phyloP scores from a whole-genome alignment of 2,113 vertebrate genomes.

The Sebastes schlegelii region DNA sequence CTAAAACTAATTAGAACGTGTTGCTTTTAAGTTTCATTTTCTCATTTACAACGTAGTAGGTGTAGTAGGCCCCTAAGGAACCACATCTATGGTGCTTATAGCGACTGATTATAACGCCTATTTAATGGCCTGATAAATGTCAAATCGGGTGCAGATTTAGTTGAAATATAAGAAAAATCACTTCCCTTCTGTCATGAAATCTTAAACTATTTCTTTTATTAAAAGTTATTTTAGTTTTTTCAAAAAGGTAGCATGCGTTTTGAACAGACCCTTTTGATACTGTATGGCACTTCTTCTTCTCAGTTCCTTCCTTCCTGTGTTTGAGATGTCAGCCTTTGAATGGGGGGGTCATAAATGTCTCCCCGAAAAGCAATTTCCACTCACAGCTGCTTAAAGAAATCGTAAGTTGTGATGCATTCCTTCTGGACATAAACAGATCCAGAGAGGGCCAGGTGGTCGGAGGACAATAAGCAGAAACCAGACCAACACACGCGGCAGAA shows the following conservation, averaged over 20 bases:
- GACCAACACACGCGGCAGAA: slow-evolving; percentile 10
- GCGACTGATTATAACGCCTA: no score
- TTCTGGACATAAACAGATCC: slow-evolving; percentile 69
- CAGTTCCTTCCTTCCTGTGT: slow-evolving; percentile 87
- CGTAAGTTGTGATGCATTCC: slow-evolving; percentile 70
- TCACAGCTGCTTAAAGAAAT: slow-evolving; percentile 84
- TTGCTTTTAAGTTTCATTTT: no score
- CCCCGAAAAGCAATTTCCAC: slow-evolving; percentile 82
- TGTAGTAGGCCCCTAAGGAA: no score
- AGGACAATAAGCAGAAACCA: slow-evolving; percentile 39
- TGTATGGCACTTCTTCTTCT: slow-evolving; percentile 78
- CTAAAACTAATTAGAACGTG: no score
- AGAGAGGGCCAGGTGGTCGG: slow-evolving; percentile 54
- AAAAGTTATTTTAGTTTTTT: neutral
- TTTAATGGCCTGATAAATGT: no score
- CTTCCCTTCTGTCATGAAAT: neutral
- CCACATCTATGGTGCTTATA: no score
- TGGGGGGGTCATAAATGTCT: slow-evolving; percentile 82
- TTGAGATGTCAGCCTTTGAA: slow-evolving; percentile 84
- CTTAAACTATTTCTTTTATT: neutral
- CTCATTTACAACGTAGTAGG: no score
- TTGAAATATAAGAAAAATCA: neutral
- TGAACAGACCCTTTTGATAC: slow-evolving; percentile 72
- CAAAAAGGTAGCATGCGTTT: slow-evolving; percentile 49
- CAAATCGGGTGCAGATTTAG: no score